These are phyloP conservation scores for Drosophila nebulosa DNA, from an alignment of 1,140 invertebrate species.

Conservation along the genomic window DNA sequence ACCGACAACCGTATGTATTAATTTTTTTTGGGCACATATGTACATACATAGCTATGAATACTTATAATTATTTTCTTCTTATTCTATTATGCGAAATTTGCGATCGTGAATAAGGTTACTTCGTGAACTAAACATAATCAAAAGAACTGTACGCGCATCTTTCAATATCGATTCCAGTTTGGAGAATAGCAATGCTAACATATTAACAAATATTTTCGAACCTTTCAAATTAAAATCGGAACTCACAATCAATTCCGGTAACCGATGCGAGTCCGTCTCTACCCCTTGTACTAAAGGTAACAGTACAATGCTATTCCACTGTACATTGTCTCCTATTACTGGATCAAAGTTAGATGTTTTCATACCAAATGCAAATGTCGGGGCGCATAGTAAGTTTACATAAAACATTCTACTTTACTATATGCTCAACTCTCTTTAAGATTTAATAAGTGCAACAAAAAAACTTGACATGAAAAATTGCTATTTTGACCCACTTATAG, in stretches of 20 bases:
- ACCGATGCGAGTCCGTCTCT: constrained; percentile 33
- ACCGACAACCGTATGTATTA: constrained; percentile 38
- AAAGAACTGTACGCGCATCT: constrained; percentile 52
- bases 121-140: constrained; percentile 50
- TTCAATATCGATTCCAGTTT: constrained; percentile 73
- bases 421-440: no score
- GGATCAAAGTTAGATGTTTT: constrained; percentile 37
- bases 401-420: background rate
- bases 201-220: background rate
- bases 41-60: background rate
- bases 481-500: background rate
- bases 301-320: constrained; percentile 47
- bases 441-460: background rate
- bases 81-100: no score
- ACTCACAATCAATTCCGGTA: background rate
- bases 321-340: constrained; percentile 54
- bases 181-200: constrained; percentile 52
- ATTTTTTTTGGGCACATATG: background rate
- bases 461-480: background rate
- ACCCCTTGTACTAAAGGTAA: constrained; percentile 46
- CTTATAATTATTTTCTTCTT: no score
- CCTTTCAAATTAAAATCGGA: background rate
- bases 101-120: no score
- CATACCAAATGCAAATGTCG: background rate
- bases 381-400: background rate